Conservation (phyloP, 2,888 invertebrate species). For the Eupithecia centaureata region DNA sequence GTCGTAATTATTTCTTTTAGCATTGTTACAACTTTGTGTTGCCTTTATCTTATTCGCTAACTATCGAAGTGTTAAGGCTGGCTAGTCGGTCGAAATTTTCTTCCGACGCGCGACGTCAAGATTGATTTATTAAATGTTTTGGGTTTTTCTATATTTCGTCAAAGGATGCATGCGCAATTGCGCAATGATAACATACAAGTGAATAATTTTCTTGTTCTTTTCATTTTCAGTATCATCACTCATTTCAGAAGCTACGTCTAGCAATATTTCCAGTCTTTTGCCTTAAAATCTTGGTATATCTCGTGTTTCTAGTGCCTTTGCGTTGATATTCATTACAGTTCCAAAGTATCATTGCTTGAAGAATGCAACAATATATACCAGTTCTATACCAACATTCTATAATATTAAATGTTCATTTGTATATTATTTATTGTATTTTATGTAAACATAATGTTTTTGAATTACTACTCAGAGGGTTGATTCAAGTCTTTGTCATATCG, state of each 20-base stretch:
- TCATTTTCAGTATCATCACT: not conserved
- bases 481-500: not conserved
- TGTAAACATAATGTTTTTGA: too few species aligned
- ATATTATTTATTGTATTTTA: too few species aligned
- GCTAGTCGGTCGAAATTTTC: constrained; percentile 1
- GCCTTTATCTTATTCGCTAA: constrained; percentile 42
- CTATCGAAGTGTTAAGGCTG: constrained; percentile 41
- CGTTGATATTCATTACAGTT: not conserved
- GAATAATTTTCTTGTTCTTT: not conserved
- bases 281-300: not conserved
- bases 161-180: not conserved
- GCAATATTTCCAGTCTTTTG: not conserved
- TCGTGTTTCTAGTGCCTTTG: not conserved
- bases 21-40: constrained; percentile 29
- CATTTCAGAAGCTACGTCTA: too few species aligned
- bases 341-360: not conserved
- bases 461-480: too few species aligned
- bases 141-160: not conserved
- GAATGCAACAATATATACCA: not conserved
- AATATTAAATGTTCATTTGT: too few species aligned
- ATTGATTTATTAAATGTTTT: not conserved
- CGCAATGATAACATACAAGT: not conserved
- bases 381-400: not conserved
- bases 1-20: constrained; percentile 35
- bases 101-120: not conserved